These are phyloP conservation scores for Eumeta japonica DNA, from an alignment of 1,140 invertebrate genomes.

Conservation along the genomic window DNA sequence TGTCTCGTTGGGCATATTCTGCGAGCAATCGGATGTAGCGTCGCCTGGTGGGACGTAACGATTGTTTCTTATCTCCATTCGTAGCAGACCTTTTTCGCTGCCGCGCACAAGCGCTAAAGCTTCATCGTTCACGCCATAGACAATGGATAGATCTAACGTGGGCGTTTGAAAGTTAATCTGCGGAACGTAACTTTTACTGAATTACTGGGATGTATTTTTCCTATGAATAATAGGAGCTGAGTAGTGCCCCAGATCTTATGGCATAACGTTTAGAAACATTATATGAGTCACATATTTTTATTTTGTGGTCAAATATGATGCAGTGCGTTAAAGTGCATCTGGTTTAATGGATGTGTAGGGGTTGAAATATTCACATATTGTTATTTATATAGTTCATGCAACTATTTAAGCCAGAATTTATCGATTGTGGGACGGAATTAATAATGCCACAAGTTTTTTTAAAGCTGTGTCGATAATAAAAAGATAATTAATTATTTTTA, in stretches of 20 bases:
- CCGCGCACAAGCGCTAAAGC: conserved; percentile 17
- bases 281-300: too few species aligned
- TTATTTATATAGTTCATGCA: too few species aligned
- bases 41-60: conserved; percentile 16
- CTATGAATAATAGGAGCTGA: background rate
- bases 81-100: conserved; percentile 21
- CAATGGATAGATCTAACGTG: conserved; percentile 27
- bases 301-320: too few species aligned
- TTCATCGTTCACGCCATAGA: conserved; percentile 28
- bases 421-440: too few species aligned
- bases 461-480: background rate
- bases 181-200: background rate
- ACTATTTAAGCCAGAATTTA: too few species aligned
- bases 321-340: too few species aligned
- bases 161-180: conserved; percentile 39
- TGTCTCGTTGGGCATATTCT: conserved; percentile 18
- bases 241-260: background rate
- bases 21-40: conserved; percentile 13
- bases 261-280: background rate
- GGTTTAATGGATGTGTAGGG: too few species aligned
- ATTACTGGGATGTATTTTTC: background rate
- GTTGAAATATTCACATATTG: too few species aligned
- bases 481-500: background rate
- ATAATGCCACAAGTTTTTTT: too few species aligned
- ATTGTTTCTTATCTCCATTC: conserved; percentile 18